phyloP scores from a whole-genome alignment of 2,888 invertebrate genomes.

The Plutella xylostella region DNA sequence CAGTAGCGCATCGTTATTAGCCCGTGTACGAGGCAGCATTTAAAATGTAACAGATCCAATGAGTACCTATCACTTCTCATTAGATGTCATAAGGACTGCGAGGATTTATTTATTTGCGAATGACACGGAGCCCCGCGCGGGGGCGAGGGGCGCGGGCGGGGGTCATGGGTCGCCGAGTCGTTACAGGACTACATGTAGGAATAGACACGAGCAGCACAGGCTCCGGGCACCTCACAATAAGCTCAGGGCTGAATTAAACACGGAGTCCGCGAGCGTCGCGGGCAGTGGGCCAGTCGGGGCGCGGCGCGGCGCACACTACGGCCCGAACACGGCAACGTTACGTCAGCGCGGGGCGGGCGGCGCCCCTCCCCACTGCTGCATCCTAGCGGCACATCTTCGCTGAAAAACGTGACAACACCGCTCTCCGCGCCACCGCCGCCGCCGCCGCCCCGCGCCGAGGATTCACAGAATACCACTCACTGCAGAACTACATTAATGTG shows the following conservation, averaged over 20 bases:
- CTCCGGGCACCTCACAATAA: constrained; percentile 49
- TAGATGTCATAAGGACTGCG: too few species aligned
- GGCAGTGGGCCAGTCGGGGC: constrained; percentile 44
- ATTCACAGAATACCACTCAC: constrained; percentile 22
- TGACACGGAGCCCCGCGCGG: constrained; percentile 56
- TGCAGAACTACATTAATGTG: constrained; percentile 36
- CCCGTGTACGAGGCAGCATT: too few species aligned
- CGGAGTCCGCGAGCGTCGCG: constrained; percentile 42
- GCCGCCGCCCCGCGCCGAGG: constrained; percentile 17
- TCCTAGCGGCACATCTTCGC: constrained; percentile 53
- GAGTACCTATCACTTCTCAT: too few species aligned
- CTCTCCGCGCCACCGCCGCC: constrained; percentile 30
- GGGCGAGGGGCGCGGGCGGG: constrained; percentile 32
- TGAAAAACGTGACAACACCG: constrained; percentile 57
- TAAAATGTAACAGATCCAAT: too few species aligned
- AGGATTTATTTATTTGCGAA: constrained; percentile 47
- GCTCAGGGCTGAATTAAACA: constrained; percentile 44
- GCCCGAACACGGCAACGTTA: constrained; percentile 62
- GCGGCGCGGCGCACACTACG: constrained; percentile 67
- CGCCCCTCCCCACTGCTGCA: constrained; percentile 55
- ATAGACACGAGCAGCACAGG: constrained; percentile 33
- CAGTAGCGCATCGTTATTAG: too few species aligned
- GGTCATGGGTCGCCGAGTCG: neutral
- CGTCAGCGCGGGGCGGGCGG: constrained; percentile 54
- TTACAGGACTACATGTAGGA: neutral